A percentile compares a stretch with the other conserved stretches of the same genome.
These are phyloP conservation scores for Geococcyx californianus DNA, from an alignment of 2,113 vertebrate genomes.

Conservation along the genomic window DNA sequence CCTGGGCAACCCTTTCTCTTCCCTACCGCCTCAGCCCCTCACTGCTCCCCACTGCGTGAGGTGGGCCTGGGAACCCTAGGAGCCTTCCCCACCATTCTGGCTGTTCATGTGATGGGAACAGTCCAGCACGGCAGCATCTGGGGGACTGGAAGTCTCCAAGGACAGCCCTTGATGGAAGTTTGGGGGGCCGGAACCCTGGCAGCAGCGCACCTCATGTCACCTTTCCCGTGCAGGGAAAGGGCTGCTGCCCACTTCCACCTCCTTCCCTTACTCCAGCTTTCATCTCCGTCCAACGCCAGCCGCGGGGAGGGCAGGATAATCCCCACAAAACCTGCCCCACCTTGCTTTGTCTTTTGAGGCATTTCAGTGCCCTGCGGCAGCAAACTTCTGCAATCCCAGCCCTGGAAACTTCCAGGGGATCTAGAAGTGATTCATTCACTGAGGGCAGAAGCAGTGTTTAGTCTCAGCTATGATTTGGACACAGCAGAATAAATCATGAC, in stretches of 20 bases:
- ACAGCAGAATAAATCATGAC: neutral
- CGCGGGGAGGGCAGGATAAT: neutral
- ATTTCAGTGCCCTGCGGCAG: slow-evolving; percentile 12
- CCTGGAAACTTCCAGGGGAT: slow-evolving; percentile 44
- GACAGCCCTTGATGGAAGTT: too few relatives aligned
- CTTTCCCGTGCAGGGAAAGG: neutral
- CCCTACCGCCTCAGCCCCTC: neutral
- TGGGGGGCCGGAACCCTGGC: neutral
- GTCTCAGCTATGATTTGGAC: neutral
- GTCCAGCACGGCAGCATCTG: neutral
- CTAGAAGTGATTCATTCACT: slow-evolving; percentile 53
- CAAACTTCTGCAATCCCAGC: slow-evolving; percentile 15
- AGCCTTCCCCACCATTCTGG: rapidly evolving
- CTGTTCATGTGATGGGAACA: rapidly evolving
- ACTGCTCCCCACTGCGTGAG: rapidly evolving
- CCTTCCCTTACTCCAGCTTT: neutral
- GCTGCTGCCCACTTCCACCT: neutral
- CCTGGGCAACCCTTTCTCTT: neutral
- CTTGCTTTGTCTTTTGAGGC: slow-evolving; percentile 38
- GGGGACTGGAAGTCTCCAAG: neutral
- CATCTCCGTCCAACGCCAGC: neutral
- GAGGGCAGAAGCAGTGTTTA: slow-evolving; percentile 7
- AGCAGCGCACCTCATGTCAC: neutral
- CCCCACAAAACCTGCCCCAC: slow-evolving; percentile 36
- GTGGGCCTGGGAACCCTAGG: neutral